Evolutionary conservation across 2,888 invertebrate species (phyloP).

Genomic region (Hypomecis atomaria): DNA sequence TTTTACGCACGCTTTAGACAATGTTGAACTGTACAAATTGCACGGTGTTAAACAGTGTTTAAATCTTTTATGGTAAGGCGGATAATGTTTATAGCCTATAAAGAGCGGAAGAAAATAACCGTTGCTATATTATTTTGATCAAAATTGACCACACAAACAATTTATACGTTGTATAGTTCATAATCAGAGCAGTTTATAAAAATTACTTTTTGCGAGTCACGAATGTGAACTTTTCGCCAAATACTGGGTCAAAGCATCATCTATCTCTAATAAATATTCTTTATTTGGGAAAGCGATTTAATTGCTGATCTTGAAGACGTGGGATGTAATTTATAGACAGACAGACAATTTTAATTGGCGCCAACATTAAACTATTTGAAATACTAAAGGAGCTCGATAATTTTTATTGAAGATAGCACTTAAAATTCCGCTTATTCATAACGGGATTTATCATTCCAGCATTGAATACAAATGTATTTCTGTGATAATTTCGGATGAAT

Average conservation of each 20-base stretch:
- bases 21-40: no score
- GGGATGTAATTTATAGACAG: constrained; percentile 18
- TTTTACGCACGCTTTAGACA: no score
- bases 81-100: no score
- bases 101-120: no score
- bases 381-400: neutral
- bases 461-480: neutral
- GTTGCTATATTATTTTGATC: no score
- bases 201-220: neutral
- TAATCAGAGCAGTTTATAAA: neutral
- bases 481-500: no score
- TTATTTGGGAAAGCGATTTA: constrained; percentile 24
- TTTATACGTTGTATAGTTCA: no score
- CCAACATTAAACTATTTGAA: constrained; percentile 6
- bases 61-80: no score
- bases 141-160: no score
- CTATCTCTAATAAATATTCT: neutral
- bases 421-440: constrained; percentile 2
- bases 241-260: constrained; percentile 7
- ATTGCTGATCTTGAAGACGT: constrained; percentile 9
- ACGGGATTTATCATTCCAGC: neutral
- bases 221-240: constrained; percentile 6
- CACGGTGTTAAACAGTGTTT: no score
- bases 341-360: constrained; percentile 14
- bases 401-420: constrained; percentile 1